A percentile compares a stretch with the other conserved stretches of the same genome.
Evolutionary conservation across 1,140 invertebrate species (phyloP).

Genomic region (Hesperophylax magnus): DNA sequence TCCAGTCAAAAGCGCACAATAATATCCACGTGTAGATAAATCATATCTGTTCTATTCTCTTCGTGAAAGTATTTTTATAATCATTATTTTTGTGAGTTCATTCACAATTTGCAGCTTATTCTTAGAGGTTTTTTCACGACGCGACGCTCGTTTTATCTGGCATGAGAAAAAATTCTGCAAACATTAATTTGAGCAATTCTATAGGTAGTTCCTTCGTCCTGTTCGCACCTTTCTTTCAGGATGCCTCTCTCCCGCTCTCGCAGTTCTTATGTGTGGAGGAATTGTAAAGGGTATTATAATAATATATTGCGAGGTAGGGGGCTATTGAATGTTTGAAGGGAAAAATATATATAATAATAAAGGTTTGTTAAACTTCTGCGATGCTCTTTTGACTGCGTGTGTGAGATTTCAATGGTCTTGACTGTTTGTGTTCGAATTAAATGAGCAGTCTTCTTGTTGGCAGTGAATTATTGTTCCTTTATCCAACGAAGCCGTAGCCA

Average conservation of each 20-base stretch:
- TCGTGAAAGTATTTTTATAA: conserved; percentile 10
- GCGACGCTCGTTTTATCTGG: conserved; percentile 4
- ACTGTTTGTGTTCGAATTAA: neutral
- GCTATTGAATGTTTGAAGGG: conserved; percentile 20
- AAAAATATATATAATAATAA: conserved; percentile 36
- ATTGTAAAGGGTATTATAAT: conserved; percentile 26
- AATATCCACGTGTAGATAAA: conserved; percentile 8
- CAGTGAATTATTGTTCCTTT: conserved; percentile 19
- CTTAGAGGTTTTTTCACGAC: conserved; percentile 2
- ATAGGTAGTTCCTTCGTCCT: conserved; percentile 6
- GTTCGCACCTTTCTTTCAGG: neutral
- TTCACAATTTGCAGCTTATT: conserved; percentile 8
- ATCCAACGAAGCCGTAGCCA: neutral
- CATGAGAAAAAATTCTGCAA: conserved; percentile 27
- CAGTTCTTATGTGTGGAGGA: conserved; percentile 23
- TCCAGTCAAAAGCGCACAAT: neutral
- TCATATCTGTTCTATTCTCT: conserved; percentile 2
- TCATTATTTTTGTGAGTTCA: neutral
- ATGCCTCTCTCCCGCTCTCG: neutral
- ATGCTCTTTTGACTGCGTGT: conserved; percentile 19
- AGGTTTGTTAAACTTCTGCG: conserved; percentile 28
- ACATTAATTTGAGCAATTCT: conserved; percentile 34
- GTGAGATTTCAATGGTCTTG: neutral
- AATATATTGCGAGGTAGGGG: neutral
- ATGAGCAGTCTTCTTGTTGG: conserved; percentile 1